phyloP scores from a whole-genome alignment of 2,113 vertebrate genomes.

The Poeciliopsis occidentalis region DNA sequence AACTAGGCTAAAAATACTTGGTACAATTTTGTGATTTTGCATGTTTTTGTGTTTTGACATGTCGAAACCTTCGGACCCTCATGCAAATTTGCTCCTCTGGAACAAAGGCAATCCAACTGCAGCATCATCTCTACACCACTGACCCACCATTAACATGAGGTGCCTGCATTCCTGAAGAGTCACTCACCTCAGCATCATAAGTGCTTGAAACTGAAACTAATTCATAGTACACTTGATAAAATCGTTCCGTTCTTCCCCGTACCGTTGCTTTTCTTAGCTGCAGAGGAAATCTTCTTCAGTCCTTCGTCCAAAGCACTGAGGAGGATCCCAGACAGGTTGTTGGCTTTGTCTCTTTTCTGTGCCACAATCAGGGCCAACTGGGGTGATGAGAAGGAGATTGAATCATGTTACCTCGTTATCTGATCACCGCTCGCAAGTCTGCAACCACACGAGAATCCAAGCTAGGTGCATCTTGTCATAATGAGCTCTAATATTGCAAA shows the following conservation, averaged over 20 bases:
- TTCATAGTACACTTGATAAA: neutral
- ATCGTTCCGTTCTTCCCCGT: slow-evolving; percentile 8
- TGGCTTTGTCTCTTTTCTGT: slow-evolving; percentile 85
- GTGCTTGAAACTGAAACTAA: neutral
- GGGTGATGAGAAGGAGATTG: slow-evolving; percentile 30
- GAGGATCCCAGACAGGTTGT: slow-evolving; percentile 88
- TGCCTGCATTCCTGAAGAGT: neutral
- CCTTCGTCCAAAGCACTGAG: slow-evolving; percentile 87
- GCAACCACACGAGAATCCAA: slow-evolving; percentile 6
- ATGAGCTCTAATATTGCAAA: neutral
- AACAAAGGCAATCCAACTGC: too few relatives aligned
- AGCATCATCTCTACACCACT: too few relatives aligned
- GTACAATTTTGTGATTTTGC: too few relatives aligned
- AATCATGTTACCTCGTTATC: slow-evolving; percentile 3
- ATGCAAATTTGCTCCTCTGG: too few relatives aligned
- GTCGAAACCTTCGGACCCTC: too few relatives aligned
- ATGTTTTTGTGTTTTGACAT: too few relatives aligned
- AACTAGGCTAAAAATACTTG: too few relatives aligned
- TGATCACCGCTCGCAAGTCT: slow-evolving; percentile 1
- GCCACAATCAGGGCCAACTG: slow-evolving; percentile 90
- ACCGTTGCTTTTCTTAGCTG: slow-evolving; percentile 87
- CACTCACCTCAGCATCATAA: neutral
- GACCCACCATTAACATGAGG: neutral
- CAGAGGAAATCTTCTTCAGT: slow-evolving; percentile 87
- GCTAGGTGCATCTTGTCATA: neutral